A percentile compares a stretch with the other conserved stretches of the same genome.
Conservation (phyloP, 2,888 invertebrate genomes). For the Schizotus pectinicornis region DNA sequence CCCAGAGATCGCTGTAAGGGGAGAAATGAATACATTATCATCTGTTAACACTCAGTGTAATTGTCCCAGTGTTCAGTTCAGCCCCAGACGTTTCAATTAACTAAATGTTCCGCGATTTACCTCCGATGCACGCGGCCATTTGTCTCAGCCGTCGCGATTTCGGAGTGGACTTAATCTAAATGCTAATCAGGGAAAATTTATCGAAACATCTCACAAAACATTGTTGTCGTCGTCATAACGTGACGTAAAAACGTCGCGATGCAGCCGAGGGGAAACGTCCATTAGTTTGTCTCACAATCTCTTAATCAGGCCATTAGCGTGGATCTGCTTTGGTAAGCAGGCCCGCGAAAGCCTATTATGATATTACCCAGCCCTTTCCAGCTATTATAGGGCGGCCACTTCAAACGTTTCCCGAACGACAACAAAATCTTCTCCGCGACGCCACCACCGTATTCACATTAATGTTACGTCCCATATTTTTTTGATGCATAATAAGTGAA, state of each 20-base stretch:
- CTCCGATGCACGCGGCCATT: constrained; percentile 51
- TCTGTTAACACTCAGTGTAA: constrained; percentile 61
- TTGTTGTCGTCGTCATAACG: neutral
- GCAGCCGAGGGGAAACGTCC: constrained; percentile 32
- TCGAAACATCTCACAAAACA: neutral
- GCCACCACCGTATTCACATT: too few relatives aligned
- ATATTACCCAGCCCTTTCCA: constrained; percentile 56
- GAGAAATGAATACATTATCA: constrained; percentile 59
- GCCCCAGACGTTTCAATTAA: constrained; percentile 61
- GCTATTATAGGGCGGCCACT: constrained; percentile 43
- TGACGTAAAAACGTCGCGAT: neutral
- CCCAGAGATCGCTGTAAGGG: constrained; percentile 12
- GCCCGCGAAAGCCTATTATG: constrained; percentile 58
- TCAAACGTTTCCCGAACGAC: constrained; percentile 5
- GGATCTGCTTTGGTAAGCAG: constrained; percentile 54
- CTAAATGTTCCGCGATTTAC: constrained; percentile 60
- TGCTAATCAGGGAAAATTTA: constrained; percentile 46
- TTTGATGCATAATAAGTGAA: neutral
- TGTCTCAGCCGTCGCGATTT: constrained; percentile 48
- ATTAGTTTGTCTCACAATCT: constrained; percentile 57
- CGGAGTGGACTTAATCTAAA: constrained; percentile 53
- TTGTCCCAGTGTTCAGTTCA: constrained; percentile 57
- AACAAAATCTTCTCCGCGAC: neutral
- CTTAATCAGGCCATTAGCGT: constrained; percentile 61
- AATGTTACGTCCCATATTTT: too few relatives aligned